phyloP scores from a whole-genome alignment of 2,797 vertebrate species.

The Phrynocephalus forsythii region DNA sequence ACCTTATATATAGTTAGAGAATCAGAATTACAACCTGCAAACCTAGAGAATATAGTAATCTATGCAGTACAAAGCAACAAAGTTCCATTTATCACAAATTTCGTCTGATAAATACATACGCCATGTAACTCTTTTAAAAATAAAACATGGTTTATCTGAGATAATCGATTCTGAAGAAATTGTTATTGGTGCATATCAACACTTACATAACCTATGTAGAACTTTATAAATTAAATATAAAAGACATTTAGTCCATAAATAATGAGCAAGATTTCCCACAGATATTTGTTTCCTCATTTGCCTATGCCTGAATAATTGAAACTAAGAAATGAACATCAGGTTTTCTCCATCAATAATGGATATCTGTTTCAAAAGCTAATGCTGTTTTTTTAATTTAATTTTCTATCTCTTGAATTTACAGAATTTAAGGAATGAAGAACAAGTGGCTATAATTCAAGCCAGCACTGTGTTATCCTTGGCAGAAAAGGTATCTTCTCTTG shows the following conservation, averaged over 20 bases:
- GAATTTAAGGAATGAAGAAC: conserved; percentile 98
- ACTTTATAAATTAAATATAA: background rate
- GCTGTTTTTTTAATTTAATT: background rate
- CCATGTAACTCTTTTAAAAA: background rate
- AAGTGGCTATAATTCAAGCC: conserved; percentile 98
- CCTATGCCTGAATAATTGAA: background rate
- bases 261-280: background rate
- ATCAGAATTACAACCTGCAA: background rate
- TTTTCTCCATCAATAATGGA: background rate
- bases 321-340: background rate
- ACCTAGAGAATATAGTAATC: background rate
- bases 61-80: background rate
- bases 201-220: background rate
- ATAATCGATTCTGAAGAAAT: background rate
- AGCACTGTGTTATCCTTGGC: conserved; percentile 97
- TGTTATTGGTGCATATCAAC: background rate
- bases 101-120: background rate
- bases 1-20: conserved; percentile 8
- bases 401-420: conserved; percentile 65
- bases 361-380: background rate
- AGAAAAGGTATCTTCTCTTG: conserved; percentile 88
- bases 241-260: background rate
- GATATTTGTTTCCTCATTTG: background rate
- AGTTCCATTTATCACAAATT: background rate
- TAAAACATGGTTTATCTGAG: background rate